A percentile compares a stretch with the other conserved stretches of the same genome.
phyloP scores from a whole-genome alignment of 2,113 vertebrate genomes.

The Lipotes vexillifer region DNA sequence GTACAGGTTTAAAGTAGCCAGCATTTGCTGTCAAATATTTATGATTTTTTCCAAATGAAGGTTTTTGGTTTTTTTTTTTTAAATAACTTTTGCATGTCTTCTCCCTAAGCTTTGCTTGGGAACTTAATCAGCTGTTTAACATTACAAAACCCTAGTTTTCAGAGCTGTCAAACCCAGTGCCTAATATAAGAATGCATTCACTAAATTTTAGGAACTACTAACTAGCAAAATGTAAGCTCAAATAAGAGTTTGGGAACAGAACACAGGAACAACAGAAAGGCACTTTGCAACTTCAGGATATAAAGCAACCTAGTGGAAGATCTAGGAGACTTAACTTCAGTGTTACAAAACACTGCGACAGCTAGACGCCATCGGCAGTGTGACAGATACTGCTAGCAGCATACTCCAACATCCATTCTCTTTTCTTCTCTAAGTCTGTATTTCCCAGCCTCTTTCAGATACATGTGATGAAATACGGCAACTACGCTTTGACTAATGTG shows the following conservation, averaged over 20 bases:
- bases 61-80: neutral
- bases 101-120: neutral
- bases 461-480: neutral
- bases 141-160: neutral
- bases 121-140: neutral
- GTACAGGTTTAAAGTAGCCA: neutral
- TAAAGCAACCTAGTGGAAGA: neutral
- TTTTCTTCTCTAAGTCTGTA: neutral
- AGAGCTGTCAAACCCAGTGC: neutral
- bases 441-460: neutral
- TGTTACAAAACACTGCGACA: neutral
- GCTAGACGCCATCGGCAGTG: neutral
- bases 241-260: neutral
- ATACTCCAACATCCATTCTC: neutral
- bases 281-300: neutral
- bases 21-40: neutral
- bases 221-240: neutral
- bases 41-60: neutral
- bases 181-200: neutral
- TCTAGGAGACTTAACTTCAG: neutral
- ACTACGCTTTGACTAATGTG: neutral
- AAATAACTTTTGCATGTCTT: neutral
- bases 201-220: neutral
- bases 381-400: neutral
- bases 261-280: neutral